These are phyloP conservation scores for Coregonus sp. DNA, from an alignment of 2,797 vertebrate species.

Conservation along the genomic window DNA sequence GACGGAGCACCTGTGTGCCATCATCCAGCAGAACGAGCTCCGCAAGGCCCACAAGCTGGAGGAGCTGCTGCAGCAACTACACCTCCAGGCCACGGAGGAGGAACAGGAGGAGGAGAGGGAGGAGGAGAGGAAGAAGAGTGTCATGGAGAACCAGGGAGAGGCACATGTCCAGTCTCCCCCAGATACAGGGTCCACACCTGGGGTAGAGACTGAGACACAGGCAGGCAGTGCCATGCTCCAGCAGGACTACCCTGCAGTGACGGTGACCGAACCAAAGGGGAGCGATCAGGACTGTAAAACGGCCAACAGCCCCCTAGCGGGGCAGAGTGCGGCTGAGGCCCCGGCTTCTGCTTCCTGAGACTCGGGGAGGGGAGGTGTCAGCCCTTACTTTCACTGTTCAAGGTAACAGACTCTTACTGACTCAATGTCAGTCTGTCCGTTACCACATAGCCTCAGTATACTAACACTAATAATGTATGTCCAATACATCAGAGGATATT, in stretches of 20 bases:
- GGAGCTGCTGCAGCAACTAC: constrained; percentile 90
- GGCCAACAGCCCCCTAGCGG: neutral
- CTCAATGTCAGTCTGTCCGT: neutral
- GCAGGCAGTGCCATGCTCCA: neutral
- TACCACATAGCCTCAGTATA: neutral
- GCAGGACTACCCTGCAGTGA: neutral
- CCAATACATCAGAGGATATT: neutral
- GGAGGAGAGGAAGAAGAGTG: neutral
- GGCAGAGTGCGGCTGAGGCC: neutral
- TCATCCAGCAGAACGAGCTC: constrained; percentile 97
- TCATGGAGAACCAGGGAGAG: constrained; percentile 42
- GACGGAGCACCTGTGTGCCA: constrained; percentile 91
- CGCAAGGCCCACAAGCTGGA: constrained; percentile 91
- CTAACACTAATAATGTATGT: neutral
- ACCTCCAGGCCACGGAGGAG: constrained; percentile 82
- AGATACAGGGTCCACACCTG: constrained; percentile 12
- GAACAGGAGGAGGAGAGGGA: constrained; percentile 46
- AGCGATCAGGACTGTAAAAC: constrained; percentile 5
- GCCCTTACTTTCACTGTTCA: neutral
- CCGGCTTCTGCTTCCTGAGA: constrained; percentile 41
- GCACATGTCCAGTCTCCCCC: constrained; percentile 48
- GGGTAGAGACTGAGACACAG: neutral
- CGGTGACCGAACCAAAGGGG: neutral
- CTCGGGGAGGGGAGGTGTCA: neutral
- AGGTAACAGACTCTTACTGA: neutral